Evolutionary conservation across 2,797 vertebrate species (phyloP), one percentile per base, ranked within the genome.

Genomic region (Macropodus opercularis): DNA sequence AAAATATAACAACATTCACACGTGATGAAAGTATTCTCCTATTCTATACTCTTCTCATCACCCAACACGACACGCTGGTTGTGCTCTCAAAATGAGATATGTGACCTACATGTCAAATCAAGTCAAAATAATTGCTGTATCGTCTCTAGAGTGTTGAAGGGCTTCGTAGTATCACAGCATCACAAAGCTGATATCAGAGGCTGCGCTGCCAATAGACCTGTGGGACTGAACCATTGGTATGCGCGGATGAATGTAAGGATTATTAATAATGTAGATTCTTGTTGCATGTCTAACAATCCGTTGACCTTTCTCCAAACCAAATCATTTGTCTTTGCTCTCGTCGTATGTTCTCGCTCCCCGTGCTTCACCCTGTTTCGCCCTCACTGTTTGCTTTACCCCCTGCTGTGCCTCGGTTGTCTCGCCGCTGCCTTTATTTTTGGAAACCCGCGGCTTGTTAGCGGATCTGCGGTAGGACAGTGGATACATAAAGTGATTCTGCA

Each of bases 301-400:
- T 38, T 79, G 77, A 84, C 83, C 83, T 89, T 84, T 78, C 53
- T 71, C 23, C 31, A 38, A n/a, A n/a, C n/a, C n/a, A n/a, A n/a
- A n/a, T n/a, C n/a, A n/a, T n/a, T n/a, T n/a, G 40, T 57, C 52
- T 69, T 51, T 41, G 19, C 63, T 55, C 55, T 48, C 3, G 2
- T 50, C 35, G 39, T 78, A 4, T 83, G 50, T 46, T 43, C 73
- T 82, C 84, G 73, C 41, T 50, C 4, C 0, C 32, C 6, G 60
- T 2, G 24, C 39, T 32, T 65, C 65, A 54, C 81, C 41, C 52
- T 63, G 63, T 58, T 54, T 21, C 26, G 38, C 61, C 69, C 26
- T 75, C 61, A 62, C 52, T 74, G 36, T 81, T 81, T 70, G 61
- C 65, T 58, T 69, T 59, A 22, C 73, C 75, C 55, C 78, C 67